Conservation (phyloP, 2,113 vertebrate species). For the Anser cygnoides region DNA sequence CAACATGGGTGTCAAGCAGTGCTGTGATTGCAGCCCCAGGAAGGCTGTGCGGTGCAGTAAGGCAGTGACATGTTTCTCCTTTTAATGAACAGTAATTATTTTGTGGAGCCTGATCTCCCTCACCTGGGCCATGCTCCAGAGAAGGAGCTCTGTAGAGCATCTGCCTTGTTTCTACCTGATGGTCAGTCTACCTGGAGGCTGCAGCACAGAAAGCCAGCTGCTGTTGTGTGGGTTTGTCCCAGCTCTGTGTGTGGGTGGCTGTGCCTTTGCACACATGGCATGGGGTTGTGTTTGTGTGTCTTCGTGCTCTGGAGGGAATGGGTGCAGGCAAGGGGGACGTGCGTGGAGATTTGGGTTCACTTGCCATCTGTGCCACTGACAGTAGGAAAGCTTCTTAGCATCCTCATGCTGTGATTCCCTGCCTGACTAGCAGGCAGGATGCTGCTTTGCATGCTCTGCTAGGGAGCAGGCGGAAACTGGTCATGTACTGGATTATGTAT, state of each 20-base stretch:
- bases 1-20: rapidly evolving
- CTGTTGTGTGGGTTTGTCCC: not conserved
- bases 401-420: not conserved
- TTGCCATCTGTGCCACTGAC: not conserved
- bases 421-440: not conserved
- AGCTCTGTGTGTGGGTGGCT: not conserved
- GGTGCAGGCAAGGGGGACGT: not conserved
- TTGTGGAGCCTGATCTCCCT: not conserved
- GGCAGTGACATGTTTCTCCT: not conserved
- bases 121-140: rapidly evolving
- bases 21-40: not conserved
- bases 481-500: not conserved
- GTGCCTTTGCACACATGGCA: not conserved
- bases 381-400: not conserved
- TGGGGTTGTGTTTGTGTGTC: not conserved
- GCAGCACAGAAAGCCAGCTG: not conserved
- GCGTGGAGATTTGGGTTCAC: not conserved
- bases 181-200: rapidly evolving
- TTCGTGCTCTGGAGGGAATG: rapidly evolving
- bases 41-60: not conserved
- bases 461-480: not conserved
- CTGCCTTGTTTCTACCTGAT: rapidly evolving
- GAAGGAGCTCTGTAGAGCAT: not conserved
- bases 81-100: not conserved
- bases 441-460: not conserved